Conservation (phyloP, 37 sponge, comb jelly and placozoan species). For the Oopsacas minuta region DNA sequence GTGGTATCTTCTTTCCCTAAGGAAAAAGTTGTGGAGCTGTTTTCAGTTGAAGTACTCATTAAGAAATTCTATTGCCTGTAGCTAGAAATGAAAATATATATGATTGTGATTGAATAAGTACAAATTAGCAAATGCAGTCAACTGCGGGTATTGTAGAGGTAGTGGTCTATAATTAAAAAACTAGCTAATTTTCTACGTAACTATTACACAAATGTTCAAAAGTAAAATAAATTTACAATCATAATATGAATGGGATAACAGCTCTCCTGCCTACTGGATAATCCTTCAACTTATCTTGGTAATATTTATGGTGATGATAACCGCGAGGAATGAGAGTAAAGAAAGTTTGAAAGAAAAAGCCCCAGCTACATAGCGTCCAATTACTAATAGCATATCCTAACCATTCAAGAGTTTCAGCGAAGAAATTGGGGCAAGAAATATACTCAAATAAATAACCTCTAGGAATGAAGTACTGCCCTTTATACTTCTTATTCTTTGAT, state of each 20-base stretch:
- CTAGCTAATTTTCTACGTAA: too few relatives aligned
- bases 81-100: too few relatives aligned
- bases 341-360: conserved; percentile 36
- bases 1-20: too few relatives aligned
- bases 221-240: background rate
- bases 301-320: conserved; percentile 59
- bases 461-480: conserved; percentile 42
- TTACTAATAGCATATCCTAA: conserved; percentile 62
- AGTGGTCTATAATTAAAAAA: too few relatives aligned
- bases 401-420: conserved; percentile 73
- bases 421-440: conserved; percentile 64
- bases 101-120: too few relatives aligned
- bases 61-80: too few relatives aligned
- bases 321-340: conserved; percentile 36
- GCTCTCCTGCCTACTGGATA: conserved; percentile 52
- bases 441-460: conserved; percentile 40
- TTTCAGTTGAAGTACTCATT: too few relatives aligned
- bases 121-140: too few relatives aligned
- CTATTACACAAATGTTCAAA: too few relatives aligned
- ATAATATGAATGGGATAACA: conserved; percentile 64
- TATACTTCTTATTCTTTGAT: conserved; percentile 21
- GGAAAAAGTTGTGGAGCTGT: too few relatives aligned
- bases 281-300: conserved; percentile 35
- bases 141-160: too few relatives aligned
- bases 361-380: conserved; percentile 66